Conservation (phyloP, 2,113 vertebrate genomes). For the Python bivittatus region DNA sequence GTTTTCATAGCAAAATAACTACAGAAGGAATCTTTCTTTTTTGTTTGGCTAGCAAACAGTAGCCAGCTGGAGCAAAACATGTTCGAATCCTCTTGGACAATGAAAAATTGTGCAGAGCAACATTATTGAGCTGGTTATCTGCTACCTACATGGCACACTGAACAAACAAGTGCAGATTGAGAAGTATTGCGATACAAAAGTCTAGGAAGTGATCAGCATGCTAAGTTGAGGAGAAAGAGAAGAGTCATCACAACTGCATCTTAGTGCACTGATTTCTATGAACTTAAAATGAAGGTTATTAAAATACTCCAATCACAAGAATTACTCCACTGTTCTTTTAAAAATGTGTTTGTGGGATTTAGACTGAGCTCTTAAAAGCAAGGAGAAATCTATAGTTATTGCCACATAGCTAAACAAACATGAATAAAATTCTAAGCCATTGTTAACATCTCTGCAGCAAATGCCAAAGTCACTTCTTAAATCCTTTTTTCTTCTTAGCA, state of each 20-base stretch:
- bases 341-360: background rate
- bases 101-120: background rate
- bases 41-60: background rate
- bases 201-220: background rate
- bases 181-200: background rate
- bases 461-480: conserved; percentile 9
- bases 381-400: background rate
- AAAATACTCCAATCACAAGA: background rate
- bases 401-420: background rate
- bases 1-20: background rate
- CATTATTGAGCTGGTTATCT: background rate
- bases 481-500: conserved; percentile 1
- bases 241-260: background rate
- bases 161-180: background rate
- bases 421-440: background rate
- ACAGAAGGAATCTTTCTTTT: background rate
- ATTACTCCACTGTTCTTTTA: background rate
- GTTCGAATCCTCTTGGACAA: background rate
- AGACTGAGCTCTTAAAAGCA: background rate
- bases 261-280: background rate
- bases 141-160: background rate
- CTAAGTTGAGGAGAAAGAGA: background rate
- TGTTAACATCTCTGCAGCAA: conserved; percentile 20
- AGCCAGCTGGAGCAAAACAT: background rate
- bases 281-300: background rate